Conservation (phyloP, 2,113 vertebrate species). For the Tauraco erythrolophus region DNA sequence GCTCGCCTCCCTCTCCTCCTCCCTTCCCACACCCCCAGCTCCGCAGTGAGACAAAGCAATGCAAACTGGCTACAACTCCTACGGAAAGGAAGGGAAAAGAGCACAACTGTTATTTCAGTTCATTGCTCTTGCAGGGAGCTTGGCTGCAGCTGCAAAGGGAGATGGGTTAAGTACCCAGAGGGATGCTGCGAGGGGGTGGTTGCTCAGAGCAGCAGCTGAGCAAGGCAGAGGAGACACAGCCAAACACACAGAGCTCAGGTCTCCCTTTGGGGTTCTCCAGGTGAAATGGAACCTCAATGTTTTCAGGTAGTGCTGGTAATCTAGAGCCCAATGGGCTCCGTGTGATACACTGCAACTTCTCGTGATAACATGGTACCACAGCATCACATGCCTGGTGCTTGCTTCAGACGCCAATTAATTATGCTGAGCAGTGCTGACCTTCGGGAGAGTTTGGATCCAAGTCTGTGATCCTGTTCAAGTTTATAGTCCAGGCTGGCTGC, state of each 20-base stretch:
- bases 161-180: background rate
- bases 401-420: background rate
- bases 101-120: background rate
- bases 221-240: background rate
- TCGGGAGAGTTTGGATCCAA: background rate
- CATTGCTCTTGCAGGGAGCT: background rate
- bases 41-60: background rate
- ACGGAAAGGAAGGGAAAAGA: background rate
- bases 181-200: background rate
- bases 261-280: background rate
- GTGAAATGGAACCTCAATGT: background rate
- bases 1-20: background rate
- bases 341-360: background rate
- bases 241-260: background rate
- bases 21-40: slow-evolving; percentile 26
- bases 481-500: background rate
- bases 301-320: background rate
- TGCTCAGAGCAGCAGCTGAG: background rate
- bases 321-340: background rate
- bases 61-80: background rate
- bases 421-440: background rate
- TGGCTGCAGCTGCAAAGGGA: background rate
- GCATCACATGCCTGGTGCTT: background rate
- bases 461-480: background rate
- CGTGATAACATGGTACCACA: background rate